Base-by-base conservation (phyloP, 2,888 invertebrate species). In the Himalopsyche japonica region DNA sequence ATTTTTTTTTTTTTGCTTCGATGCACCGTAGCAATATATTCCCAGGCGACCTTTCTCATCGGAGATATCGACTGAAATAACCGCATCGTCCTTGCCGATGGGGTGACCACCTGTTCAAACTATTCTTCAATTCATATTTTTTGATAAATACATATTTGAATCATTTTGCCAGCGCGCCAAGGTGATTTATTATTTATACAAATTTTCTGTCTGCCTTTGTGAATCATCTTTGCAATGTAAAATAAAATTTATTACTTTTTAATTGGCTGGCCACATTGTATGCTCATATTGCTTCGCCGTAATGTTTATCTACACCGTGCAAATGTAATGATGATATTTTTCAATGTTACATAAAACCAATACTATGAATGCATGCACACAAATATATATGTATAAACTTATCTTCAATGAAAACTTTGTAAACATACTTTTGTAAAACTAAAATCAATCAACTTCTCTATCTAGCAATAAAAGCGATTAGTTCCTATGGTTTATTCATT, bases 51-150 rank as follows among this genome's bases (percentile, higher is more conserved):
- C 85, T 86, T 85, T 57, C 27, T 79, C 84, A 77, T 85, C 84
- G 80, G 84, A 47, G 82, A 83, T 79, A 80, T 80, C 81, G 82
- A 57, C 84, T 83, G 83, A 85, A 86, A 86, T 86, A 86, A 85
- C 85, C 86, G 85, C 85, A 79, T 83, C 86, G 86, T 86, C 86
- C 86, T 85, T 86, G 86, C 81, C 84, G 80, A 80, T 85, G 32
- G 81, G 84, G 79, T 81, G 48, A 48, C 43, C 83, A 83, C 83
- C 83, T 83, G 83, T 83, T 83, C 78, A 78, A 82, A 79, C 82
- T 57, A 37, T 57, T 82, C 79, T 79, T 82, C 77, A 20, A 82
- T 77, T 57, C 70, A 27, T n/a, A 70, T 27, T 70, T 27, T 70
- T 70, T 20, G 20, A 27, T 70, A 27, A 15, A 27, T 70, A 70